Evolutionary conservation across 2,113 vertebrate genomes (phyloP).

Genomic region (Dipodomys spectabilis): DNA sequence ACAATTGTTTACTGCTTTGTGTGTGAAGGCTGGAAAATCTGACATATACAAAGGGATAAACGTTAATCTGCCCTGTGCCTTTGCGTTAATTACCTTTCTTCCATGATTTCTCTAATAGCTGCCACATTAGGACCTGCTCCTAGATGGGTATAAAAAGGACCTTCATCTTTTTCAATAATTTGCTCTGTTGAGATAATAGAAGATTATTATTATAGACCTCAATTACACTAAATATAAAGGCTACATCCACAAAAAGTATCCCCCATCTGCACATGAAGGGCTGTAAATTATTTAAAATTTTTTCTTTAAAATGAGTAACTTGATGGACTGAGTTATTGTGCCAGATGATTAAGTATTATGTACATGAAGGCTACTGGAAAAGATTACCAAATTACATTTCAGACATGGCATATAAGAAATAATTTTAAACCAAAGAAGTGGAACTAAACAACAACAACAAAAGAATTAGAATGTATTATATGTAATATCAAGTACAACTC

Average conservation of each 20-base stretch:
- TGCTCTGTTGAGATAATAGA: constrained; percentile 94
- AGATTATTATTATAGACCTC: constrained; percentile 85
- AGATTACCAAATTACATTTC: constrained; percentile 66
- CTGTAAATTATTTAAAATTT: constrained; percentile 66
- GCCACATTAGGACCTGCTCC: constrained; percentile 96
- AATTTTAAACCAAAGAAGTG: constrained; percentile 53
- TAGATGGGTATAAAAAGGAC: constrained; percentile 99
- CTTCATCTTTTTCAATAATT: constrained; percentile 99
- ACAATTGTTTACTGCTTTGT: constrained; percentile 85
- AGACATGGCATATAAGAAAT: constrained; percentile 60
- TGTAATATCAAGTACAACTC: constrained; percentile 42
- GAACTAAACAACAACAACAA: constrained; percentile 52
- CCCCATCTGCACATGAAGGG: constrained; percentile 75
- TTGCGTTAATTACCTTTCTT: constrained; percentile 94
- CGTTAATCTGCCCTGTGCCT: constrained; percentile 86
- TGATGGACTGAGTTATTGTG: constrained; percentile 61
- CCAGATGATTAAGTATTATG: constrained; percentile 56
- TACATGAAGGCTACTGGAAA: constrained; percentile 46
- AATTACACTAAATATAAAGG: constrained; percentile 83
- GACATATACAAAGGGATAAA: constrained; percentile 86
- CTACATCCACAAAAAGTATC: constrained; percentile 83
- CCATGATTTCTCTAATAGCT: constrained; percentile 95
- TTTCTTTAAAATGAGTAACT: constrained; percentile 59
- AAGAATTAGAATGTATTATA: constrained; percentile 65
- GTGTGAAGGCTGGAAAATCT: constrained; percentile 85